Base-by-base conservation (phyloP, 2,888 invertebrate species). In the Macrophya annulata region DNA sequence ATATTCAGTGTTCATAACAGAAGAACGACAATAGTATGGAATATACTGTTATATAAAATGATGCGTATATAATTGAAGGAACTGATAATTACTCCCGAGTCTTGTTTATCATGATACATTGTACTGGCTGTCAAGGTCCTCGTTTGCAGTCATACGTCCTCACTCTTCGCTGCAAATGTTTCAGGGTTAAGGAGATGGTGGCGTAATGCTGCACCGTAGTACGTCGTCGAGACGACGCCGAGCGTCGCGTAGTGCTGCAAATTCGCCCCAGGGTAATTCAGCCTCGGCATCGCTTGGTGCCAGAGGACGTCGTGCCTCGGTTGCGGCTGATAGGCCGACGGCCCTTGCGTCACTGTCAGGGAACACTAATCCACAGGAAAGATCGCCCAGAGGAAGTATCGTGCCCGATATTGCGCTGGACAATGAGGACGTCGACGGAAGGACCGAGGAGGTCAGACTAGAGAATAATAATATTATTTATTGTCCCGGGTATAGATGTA, bases 211-310 rank as follows among this genome's bases (percentile, higher is more conserved):
- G 89, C 95, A 96, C 89, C 94, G 96, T 90, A 96, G 95, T 89
- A 95, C 96, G 48, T 96, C 96, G 59, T 95, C 96, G 85, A 94
- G 96, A 84, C 95, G 96, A 87, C 95, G 96, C 25, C 94, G 96
- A 84, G 95, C 96, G 85, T 96, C 96, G 12, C 94, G 96, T 86
- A 96, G 96, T 89, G 95, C 96, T 21, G 96, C 96, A 59, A 95
- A 96, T 6, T 96, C 96, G 1, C 96, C 96, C 0, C 95, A 95
- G 89, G 94, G 95, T 17, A 93, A 95, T 0, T 94, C 95, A 0
- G 92, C 95, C 87, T 94, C 93, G 3, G 92, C 87, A 48, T 88
- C 89, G 72, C 88, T 88, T 59, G 87, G 89, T 85, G 93, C 93
- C 1, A 92, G 92, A 8, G 91, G 94, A 87, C 89, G 91, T 68